Percentiles rank a stretch among this genome's conserved stretches.
phyloP scores from a whole-genome alignment of 2,888 invertebrate species.

The Caenorhabditis panamensis region DNA sequence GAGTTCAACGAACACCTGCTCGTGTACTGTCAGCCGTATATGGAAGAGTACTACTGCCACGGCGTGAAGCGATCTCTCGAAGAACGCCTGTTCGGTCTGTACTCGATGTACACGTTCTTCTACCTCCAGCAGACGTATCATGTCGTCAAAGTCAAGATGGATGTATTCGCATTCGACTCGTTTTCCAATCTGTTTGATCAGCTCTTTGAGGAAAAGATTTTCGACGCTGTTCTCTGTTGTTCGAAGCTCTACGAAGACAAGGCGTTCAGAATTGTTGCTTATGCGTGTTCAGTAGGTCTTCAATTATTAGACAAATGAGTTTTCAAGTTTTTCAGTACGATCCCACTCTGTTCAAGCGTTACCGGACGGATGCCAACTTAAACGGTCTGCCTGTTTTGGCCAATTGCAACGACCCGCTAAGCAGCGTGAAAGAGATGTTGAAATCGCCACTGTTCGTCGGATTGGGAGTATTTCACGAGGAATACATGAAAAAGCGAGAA shows the following conservation, averaged over 20 bases:
- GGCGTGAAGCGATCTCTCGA: slow-evolving; percentile 27
- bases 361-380: background rate
- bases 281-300: slow-evolving; percentile 14
- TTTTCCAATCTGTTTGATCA: slow-evolving; percentile 10
- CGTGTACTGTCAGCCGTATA: slow-evolving; percentile 27
- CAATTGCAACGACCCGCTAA: slow-evolving; percentile 33
- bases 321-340: slow-evolving; percentile 47
- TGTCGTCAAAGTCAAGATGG: slow-evolving; percentile 49
- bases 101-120: slow-evolving; percentile 54
- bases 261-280: slow-evolving; percentile 44
- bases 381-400: background rate
- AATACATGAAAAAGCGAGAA: background rate
- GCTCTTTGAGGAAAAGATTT: background rate
- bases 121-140: slow-evolving; percentile 36
- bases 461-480: background rate
- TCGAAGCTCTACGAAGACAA: slow-evolving; percentile 25
- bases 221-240: slow-evolving; percentile 29
- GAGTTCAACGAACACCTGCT: slow-evolving; percentile 58
- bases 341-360: slow-evolving; percentile 32
- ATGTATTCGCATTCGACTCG: slow-evolving; percentile 17
- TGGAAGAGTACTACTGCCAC: slow-evolving; percentile 14
- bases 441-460: slow-evolving; percentile 8
- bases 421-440: slow-evolving; percentile 11
- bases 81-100: slow-evolving; percentile 52
- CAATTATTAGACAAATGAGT: background rate